Conservation (phyloP, 2,888 invertebrate species). For the Ormyrus nitidulus region DNA sequence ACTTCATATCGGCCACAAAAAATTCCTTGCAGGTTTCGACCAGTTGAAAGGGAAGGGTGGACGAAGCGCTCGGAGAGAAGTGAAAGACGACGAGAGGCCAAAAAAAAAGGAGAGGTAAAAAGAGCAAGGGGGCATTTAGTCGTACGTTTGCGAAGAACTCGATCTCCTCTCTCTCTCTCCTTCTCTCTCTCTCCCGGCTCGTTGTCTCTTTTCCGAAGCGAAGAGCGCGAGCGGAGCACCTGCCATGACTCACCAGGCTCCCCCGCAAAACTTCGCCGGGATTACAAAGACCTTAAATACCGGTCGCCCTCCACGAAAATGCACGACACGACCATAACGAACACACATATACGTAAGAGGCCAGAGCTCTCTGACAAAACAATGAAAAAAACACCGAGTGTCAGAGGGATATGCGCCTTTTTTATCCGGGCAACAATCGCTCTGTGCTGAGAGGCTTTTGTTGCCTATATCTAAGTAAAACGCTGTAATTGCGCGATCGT, state of each 20-base stretch:
- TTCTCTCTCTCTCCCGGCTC: conserved; percentile 56
- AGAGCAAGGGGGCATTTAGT: conserved; percentile 58
- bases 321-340: conserved; percentile 62
- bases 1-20: conserved; percentile 54
- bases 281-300: conserved; percentile 74
- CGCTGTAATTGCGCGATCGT: conserved; percentile 23
- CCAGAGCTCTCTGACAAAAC: conserved; percentile 51
- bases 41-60: conserved; percentile 45
- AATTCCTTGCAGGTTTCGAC: conserved; percentile 53
- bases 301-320: conserved; percentile 65
- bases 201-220: conserved; percentile 59
- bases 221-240: conserved; percentile 64
- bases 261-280: conserved; percentile 72
- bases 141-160: conserved; percentile 59
- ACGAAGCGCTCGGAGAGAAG: not conserved
- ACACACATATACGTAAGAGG: conserved; percentile 48
- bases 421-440: conserved; percentile 4
- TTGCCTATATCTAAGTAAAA: conserved; percentile 26
- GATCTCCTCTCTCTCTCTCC: conserved; percentile 58
- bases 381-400: conserved; percentile 57
- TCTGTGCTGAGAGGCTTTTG: conserved; percentile 4
- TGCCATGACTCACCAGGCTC: conserved; percentile 73
- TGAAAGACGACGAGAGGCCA: not conserved
- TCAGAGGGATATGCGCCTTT: conserved; percentile 25
- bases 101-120: conserved; percentile 51